Evolutionary conservation across 2,888 invertebrate species (phyloP).

Genomic region (Athalia circularis): DNA sequence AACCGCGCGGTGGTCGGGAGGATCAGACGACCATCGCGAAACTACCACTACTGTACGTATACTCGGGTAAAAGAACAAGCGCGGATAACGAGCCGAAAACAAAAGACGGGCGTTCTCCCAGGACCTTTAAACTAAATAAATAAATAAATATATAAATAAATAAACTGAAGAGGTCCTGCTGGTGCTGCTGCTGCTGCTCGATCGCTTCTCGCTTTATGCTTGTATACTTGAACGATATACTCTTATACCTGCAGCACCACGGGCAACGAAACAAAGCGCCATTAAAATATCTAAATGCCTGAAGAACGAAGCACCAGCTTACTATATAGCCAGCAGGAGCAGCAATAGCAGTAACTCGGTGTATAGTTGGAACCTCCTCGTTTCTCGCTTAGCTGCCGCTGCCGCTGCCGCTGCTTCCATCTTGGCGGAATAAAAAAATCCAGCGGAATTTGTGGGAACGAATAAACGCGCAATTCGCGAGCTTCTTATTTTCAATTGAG

Average conservation of each 20-base stretch:
- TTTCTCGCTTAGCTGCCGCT: conserved; percentile 7
- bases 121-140: conserved; percentile 56
- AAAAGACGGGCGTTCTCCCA: conserved; percentile 53
- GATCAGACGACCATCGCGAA: conserved; percentile 31
- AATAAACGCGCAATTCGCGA: conserved; percentile 5
- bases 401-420: background rate
- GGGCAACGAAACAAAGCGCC: conserved; percentile 65
- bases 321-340: no score
- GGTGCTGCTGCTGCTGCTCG: no score
- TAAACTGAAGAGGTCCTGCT: conserved; percentile 46
- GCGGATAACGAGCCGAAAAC: conserved; percentile 56
- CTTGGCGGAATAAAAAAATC: conserved; percentile 28
- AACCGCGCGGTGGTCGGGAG: conserved; percentile 66
- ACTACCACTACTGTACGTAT: background rate
- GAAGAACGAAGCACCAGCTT: background rate
- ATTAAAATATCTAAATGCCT: conserved; percentile 68
- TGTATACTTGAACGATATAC: no score
- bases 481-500: background rate
- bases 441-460: conserved; percentile 16
- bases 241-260: background rate
- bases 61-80: conserved; percentile 49
- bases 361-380: background rate
- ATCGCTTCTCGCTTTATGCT: no score
- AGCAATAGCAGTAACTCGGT: no score
- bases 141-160: conserved; percentile 50